Evolutionary conservation across 2,797 vertebrate species (phyloP).

Genomic region (Alosa sapidissima): DNA sequence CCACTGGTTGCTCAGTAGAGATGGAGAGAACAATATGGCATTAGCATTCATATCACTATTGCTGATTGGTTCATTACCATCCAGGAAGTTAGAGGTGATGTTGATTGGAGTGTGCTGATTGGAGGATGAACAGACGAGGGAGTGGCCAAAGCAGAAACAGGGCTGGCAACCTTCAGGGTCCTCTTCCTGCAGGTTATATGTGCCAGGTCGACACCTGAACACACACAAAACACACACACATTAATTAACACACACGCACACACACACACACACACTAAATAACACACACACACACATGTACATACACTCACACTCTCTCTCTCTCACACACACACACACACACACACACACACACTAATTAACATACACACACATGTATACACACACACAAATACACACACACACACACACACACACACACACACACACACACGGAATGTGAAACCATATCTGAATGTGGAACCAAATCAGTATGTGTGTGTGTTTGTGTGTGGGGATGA

Average conservation of each 20-base stretch:
- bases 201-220: constrained; percentile 86
- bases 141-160: constrained; percentile 93
- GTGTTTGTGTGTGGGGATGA: too few species aligned
- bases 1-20: background rate
- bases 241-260: background rate
- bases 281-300: constrained; percentile 26
- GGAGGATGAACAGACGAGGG: constrained; percentile 76
- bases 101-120: constrained; percentile 64
- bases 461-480: too few species aligned
- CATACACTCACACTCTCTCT: background rate
- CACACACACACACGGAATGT: background rate
- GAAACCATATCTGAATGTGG: too few species aligned
- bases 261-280: constrained; percentile 19
- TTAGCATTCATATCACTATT: background rate
- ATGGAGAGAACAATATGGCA: background rate
- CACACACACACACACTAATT: constrained; percentile 24
- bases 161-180: constrained; percentile 79
- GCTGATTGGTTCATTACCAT: constrained; percentile 70
- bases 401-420: constrained; percentile 27
- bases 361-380: constrained; percentile 1
- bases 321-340: constrained; percentile 18
- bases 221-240: constrained; percentile 18
- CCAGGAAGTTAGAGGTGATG: constrained; percentile 77
- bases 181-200: constrained; percentile 80
- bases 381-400: constrained; percentile 22